Evolutionary conservation across 2,797 vertebrate species (phyloP).

Genomic region (Siniperca scherzeri): DNA sequence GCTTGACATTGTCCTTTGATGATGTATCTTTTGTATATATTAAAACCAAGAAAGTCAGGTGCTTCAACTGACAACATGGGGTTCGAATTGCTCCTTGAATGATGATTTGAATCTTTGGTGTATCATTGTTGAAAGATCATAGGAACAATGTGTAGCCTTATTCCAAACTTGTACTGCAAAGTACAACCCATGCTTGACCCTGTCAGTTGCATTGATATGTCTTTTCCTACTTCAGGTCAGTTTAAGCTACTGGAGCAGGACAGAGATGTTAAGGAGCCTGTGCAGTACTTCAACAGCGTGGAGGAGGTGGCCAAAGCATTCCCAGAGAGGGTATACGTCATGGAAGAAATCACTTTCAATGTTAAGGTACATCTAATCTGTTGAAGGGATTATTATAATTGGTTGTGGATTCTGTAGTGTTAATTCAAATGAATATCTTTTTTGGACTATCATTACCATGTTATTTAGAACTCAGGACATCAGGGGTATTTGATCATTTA

Average conservation of each 20-base stretch:
- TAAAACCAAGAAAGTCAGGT: background rate
- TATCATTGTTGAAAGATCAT: background rate
- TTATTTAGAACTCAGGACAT: background rate
- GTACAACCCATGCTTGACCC: background rate
- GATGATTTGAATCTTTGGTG: background rate
- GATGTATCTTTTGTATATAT: background rate
- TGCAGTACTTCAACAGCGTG: conserved; percentile 99
- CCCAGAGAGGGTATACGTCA: conserved; percentile 99
- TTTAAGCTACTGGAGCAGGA: conserved; percentile 99
- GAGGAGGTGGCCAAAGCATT: conserved; percentile 99
- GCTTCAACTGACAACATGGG: background rate
- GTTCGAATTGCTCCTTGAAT: background rate
- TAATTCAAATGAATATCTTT: background rate
- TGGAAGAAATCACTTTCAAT: conserved; percentile 99
- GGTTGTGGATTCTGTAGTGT: background rate
- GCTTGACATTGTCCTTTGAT: background rate
- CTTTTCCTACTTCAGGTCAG: conserved; percentile 89
- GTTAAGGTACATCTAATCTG: conserved; percentile 91
- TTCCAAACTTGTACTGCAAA: background rate
- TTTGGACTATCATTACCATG: background rate
- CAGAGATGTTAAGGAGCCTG: conserved; percentile 98
- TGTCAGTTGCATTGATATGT: background rate
- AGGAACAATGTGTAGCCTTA: background rate
- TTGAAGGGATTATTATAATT: background rate
- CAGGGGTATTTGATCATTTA: background rate